A percentile compares a stretch with the other conserved stretches of the same genome.
phyloP scores from a whole-genome alignment of 92 coral and sea anemone genomes.

The Phenganax stokvisi region DNA sequence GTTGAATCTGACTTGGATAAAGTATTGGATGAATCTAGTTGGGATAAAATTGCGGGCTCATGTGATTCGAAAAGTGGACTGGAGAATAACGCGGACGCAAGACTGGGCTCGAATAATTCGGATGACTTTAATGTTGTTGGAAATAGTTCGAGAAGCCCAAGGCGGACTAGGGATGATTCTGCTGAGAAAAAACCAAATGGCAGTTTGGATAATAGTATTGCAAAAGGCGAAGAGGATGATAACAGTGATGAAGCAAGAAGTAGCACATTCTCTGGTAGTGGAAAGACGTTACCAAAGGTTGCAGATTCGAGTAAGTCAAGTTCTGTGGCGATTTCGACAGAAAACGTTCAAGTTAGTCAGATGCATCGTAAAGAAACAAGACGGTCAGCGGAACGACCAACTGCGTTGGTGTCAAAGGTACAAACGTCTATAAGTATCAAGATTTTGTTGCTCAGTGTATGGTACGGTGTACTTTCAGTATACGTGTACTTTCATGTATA shows the following conservation, averaged over 20 bases:
- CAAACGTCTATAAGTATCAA: background rate
- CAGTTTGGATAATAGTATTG: background rate
- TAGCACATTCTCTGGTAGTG: background rate
- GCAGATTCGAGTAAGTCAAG: conserved; percentile 1
- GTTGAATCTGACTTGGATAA: conserved; percentile 2
- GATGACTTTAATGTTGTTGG: background rate
- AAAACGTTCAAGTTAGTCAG: conserved; percentile 3
- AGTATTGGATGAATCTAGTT: conserved; percentile 1
- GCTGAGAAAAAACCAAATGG: conserved; percentile 22
- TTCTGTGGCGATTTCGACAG: conserved; percentile 8
- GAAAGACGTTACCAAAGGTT: background rate
- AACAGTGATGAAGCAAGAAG: conserved; percentile 13
- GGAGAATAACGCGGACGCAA: background rate
- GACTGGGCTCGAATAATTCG: background rate
- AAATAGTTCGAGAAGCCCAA: conserved; percentile 5
- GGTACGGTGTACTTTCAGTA: too few species aligned
- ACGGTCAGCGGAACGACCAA: background rate
- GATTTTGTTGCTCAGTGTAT: too few species aligned
- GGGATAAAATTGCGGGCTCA: background rate
- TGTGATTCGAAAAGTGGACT: background rate
- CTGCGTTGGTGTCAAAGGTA: background rate
- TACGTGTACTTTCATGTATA: too few species aligned
- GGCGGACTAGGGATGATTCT: conserved; percentile 18
- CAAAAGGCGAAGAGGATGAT: conserved; percentile 20
- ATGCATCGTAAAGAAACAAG: conserved; percentile 14